Base-by-base conservation (phyloP, 1,140 invertebrate species). In the Trypoxylus dichotomus region DNA sequence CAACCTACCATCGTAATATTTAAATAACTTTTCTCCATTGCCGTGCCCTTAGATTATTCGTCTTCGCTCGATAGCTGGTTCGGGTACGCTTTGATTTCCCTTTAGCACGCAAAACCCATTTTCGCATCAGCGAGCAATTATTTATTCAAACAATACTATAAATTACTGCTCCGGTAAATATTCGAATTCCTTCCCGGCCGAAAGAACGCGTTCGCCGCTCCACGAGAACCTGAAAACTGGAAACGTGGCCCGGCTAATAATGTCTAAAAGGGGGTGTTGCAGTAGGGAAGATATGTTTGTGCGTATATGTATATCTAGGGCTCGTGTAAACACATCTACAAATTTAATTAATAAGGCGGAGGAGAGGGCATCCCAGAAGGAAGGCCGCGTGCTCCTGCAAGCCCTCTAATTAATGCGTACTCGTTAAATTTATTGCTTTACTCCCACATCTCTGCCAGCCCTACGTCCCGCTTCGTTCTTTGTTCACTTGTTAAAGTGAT, bases 401-500 rank as follows among this genome's bases (percentile, higher is more conserved):
- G 60, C 60, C 60, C 60, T 68, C 60, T 68, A 68, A 68, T 68
- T 68, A 68, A 68, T 68, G 60, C 60, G 60, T 68, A 68, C 60
- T 68, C 60, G 60, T 68, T 68, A 68, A 68, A 68, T 68, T 68
- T 68, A 68, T 68, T 68, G 60, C 60, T 68, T 68, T 68, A 68
- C 60, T 24, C 60, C 60, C 60, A 15, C 60, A 24, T 27, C 60
- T 11, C 24, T 24, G 19, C 21, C 24, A 5, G 19, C 15, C 21
- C 3, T 29, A 6, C 60, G 10, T 24, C 24, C 1, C 27, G 19
- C 60, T 68, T 21, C 60, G 27, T 11, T 3, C 24, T 24, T 24
- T 15, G 21, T 29, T 19, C 47, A 15, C 60, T 68, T 68, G 60
- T 68, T 68, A 68, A 68, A 68, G 19, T 68, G 60, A 68, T 68